These are phyloP conservation scores for Canis aureus DNA, from an alignment of 2,113 vertebrate species.

Conservation along the genomic window DNA sequence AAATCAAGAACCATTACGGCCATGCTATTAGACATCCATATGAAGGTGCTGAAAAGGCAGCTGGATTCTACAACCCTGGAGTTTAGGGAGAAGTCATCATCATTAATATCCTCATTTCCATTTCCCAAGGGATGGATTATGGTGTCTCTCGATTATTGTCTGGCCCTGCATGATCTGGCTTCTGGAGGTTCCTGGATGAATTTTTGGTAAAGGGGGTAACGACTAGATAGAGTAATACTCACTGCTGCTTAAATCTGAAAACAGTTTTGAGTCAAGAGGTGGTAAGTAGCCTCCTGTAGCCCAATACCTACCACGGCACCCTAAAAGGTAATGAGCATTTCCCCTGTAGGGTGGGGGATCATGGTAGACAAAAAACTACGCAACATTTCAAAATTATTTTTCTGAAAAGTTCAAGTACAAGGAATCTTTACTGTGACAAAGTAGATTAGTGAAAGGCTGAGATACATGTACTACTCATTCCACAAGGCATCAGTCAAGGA, in stretches of 20 bases:
- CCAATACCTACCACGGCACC: background rate
- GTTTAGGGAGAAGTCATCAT: background rate
- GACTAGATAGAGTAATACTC: constrained; percentile 4
- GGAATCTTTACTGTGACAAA: background rate
- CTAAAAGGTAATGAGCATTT: background rate
- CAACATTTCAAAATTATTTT: constrained; percentile 42
- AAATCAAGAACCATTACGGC: constrained; percentile 11
- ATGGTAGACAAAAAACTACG: background rate
- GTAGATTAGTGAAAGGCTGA: background rate
- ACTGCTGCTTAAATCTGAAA: constrained; percentile 20
- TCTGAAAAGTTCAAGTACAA: constrained; percentile 10
- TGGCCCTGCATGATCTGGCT: background rate
- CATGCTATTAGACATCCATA: background rate
- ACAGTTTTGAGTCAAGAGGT: constrained; percentile 8
- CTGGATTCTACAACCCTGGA: background rate
- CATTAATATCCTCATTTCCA: background rate
- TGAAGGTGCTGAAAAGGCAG: background rate
- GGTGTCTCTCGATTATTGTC: background rate
- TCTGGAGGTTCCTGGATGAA: background rate
- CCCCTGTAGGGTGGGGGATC: background rate
- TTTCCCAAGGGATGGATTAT: background rate
- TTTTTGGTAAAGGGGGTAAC: background rate
- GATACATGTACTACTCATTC: background rate
- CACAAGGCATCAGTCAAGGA: background rate
- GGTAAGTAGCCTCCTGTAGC: background rate